These are phyloP conservation scores for Centroberyx gerrardi DNA, from an alignment of 2,797 vertebrate genomes.

Conservation along the genomic window DNA sequence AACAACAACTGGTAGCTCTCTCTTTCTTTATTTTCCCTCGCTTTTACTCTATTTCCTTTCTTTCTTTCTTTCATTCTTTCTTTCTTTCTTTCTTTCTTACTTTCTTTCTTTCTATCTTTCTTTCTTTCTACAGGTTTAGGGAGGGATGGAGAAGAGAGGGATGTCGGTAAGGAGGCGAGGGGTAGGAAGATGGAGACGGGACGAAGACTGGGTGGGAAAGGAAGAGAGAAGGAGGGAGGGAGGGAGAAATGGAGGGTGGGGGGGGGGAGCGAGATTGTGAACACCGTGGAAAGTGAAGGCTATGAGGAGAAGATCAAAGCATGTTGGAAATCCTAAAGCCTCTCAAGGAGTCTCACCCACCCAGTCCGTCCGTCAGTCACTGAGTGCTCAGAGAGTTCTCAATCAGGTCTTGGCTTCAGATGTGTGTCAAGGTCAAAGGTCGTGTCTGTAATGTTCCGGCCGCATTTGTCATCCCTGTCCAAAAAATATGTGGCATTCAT, in stretches of 20 bases:
- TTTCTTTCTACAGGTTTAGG: not conserved
- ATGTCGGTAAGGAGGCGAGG: not conserved
- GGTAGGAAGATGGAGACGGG: not conserved
- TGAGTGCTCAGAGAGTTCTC: not conserved
- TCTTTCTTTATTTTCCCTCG: not conserved
- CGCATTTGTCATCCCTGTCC: slow-evolving; percentile 34
- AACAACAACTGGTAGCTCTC: slow-evolving; percentile 50
- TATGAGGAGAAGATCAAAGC: slow-evolving; percentile 16
- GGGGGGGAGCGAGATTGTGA: not conserved
- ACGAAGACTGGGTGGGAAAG: not conserved
- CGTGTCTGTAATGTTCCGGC: slow-evolving; percentile 26
- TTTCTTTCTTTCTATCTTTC: not conserved
- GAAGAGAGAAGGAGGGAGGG: not conserved
- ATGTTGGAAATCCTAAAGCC: slow-evolving; percentile 3
- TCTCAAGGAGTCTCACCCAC: not conserved
- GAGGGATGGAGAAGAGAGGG: not conserved
- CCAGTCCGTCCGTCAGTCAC: not conserved
- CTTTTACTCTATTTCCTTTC: slow-evolving; percentile 18
- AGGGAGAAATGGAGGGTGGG: not conserved
- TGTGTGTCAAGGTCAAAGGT: slow-evolving; percentile 53
- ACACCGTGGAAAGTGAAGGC: slow-evolving; percentile 14
- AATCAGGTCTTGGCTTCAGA: not conserved
- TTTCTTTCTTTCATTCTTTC: not conserved
- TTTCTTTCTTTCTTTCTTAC: not conserved
- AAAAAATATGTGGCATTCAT: slow-evolving; percentile 28